Conservation (phyloP, 2,888 invertebrate species). For the Diaphora mendica region DNA sequence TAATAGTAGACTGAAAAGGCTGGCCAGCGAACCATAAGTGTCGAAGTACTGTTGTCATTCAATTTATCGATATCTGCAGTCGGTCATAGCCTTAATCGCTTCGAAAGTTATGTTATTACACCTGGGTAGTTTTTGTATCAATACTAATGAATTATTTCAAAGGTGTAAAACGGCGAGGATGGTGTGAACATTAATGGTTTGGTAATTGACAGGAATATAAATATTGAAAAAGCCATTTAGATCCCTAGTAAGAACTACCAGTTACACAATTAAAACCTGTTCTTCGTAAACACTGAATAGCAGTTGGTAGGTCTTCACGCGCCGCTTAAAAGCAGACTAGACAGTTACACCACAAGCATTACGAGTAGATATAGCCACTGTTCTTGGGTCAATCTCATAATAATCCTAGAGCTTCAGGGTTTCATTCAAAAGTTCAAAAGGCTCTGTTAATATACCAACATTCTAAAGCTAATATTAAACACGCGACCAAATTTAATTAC, state of each 20-base stretch:
- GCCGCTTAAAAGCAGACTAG: not conserved
- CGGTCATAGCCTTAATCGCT: not conserved
- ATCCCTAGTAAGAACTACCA: not conserved
- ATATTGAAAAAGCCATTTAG: not conserved
- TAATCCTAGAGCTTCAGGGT: too few relatives aligned
- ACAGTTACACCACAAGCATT: not conserved
- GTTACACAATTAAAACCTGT: too few relatives aligned
- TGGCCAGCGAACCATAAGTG: not conserved
- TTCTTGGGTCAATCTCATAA: too few relatives aligned
- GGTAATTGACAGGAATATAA: not conserved
- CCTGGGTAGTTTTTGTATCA: not conserved
- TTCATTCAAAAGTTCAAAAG: not conserved
- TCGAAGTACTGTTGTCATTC: not conserved
- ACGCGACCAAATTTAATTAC: constrained; percentile 42
- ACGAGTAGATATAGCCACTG: too few relatives aligned
- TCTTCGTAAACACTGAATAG: not conserved
- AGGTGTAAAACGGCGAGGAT: not conserved
- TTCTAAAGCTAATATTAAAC: constrained; percentile 24
- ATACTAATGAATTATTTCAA: not conserved
- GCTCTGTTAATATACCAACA: not conserved
- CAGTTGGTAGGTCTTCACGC: not conserved
- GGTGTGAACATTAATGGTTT: not conserved
- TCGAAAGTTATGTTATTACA: not conserved
- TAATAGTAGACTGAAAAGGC: not conserved
- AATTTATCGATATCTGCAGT: not conserved